Evolutionary conservation across 1,140 invertebrate species (phyloP).

Genomic region (Teleogryllus occipitalis): DNA sequence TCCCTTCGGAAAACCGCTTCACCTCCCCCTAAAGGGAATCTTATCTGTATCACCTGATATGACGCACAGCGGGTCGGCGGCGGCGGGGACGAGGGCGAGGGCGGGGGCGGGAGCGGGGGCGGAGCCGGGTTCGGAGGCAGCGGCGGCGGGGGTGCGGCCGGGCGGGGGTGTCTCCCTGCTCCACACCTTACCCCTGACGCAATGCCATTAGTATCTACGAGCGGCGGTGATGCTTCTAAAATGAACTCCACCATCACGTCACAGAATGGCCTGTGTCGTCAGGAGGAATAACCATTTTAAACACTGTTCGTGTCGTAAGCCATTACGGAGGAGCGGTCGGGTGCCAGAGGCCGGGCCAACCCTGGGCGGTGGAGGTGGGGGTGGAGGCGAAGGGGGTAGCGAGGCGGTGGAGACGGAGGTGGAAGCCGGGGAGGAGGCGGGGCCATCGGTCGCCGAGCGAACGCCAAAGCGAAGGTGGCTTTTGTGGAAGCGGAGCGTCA

Average conservation of each 20-base stretch:
- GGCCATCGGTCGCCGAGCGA: neutral
- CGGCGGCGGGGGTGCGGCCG: no score
- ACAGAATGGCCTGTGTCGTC: neutral
- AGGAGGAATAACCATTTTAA: neutral
- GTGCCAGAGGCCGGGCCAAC: no score
- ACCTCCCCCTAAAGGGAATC: no score
- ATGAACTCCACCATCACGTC: neutral
- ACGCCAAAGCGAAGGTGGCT: neutral
- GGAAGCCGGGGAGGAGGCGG: neutral
- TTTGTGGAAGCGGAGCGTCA: neutral
- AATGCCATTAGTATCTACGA: neutral
- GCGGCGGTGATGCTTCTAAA: neutral
- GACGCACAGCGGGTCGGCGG: no score
- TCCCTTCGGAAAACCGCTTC: no score
- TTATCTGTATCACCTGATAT: no score
- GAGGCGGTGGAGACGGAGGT: neutral
- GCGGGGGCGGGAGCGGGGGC: no score
- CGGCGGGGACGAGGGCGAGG: no score
- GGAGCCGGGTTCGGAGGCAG: no score
- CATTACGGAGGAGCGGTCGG: neutral
- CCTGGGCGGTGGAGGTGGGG: neutral
- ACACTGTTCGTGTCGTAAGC: neutral
- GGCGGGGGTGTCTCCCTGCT: no score
- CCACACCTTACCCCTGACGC: no score
- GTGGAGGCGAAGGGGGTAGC: no score